Conservation (phyloP, 2,888 invertebrate species). For the Achlya flavicornis region DNA sequence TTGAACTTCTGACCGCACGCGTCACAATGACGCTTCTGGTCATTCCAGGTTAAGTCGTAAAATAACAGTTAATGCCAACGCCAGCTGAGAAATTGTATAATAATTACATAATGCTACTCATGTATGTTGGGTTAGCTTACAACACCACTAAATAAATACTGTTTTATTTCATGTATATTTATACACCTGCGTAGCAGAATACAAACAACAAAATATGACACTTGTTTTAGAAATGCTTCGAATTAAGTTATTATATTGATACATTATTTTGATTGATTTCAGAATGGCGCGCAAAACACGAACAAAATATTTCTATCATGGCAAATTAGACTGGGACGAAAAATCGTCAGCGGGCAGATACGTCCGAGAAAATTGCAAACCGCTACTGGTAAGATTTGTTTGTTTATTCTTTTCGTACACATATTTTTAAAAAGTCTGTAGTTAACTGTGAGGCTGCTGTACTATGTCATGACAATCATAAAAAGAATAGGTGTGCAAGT, state of each 20-base stretch:
- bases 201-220: not conserved
- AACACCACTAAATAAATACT: not conserved
- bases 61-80: too few relatives aligned
- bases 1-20: not conserved
- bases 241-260: not conserved
- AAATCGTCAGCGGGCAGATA: conserved; percentile 98
- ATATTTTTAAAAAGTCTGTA: conserved; percentile 12
- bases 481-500: too few relatives aligned
- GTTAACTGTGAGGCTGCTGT: too few relatives aligned
- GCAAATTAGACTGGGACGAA: conserved; percentile 98
- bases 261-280: conserved; percentile 45
- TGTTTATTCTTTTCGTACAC: not conserved
- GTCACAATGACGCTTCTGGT: not conserved
- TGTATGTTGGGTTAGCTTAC: not conserved
- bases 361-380: conserved; percentile 99
- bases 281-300: conserved; percentile 95
- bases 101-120: not conserved
- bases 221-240: not conserved
- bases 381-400: conserved; percentile 89
- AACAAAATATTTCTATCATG: conserved; percentile 99
- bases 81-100: too few relatives aligned
- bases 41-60: too few relatives aligned
- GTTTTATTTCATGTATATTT: not conserved
- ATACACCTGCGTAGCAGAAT: not conserved
- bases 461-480: too few relatives aligned